Evolutionary conservation across 2,113 vertebrate genomes (phyloP).

Genomic region (Equus przewalskii): DNA sequence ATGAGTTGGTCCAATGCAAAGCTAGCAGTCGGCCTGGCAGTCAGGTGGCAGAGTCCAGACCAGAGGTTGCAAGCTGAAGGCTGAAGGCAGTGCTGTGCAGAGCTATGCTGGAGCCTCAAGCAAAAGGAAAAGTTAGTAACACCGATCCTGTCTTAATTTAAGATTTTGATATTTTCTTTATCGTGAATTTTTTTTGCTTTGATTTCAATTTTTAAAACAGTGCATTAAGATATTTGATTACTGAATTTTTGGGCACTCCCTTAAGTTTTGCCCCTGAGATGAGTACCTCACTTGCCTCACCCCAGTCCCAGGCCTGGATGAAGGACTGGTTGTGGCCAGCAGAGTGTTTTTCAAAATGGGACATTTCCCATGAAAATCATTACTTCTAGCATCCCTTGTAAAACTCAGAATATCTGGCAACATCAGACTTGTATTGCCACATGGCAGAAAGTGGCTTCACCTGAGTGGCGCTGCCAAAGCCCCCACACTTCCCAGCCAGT

Average conservation of each 20-base stretch:
- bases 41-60: neutral
- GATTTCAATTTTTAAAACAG: neutral
- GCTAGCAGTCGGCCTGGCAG: neutral
- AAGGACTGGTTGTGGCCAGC: neutral
- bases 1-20: neutral
- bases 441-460: neutral
- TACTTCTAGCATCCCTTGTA: neutral
- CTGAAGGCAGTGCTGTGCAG: rapidly evolving
- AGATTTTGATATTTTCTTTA: neutral
- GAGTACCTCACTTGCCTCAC: neutral
- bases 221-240: neutral
- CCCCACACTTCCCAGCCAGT: neutral
- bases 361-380: neutral
- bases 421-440: neutral
- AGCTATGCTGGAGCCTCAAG: neutral
- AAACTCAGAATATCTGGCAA: neutral
- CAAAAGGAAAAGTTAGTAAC: neutral
- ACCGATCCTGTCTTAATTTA: neutral
- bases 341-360: neutral
- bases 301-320: neutral
- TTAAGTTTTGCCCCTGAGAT: neutral
- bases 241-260: neutral
- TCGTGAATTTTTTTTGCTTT: neutral
- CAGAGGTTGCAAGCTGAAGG: neutral
- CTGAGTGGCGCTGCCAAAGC: neutral